Evolutionary conservation across 2,113 vertebrate genomes (phyloP).

Genomic region (Oreocharis arfaki): DNA sequence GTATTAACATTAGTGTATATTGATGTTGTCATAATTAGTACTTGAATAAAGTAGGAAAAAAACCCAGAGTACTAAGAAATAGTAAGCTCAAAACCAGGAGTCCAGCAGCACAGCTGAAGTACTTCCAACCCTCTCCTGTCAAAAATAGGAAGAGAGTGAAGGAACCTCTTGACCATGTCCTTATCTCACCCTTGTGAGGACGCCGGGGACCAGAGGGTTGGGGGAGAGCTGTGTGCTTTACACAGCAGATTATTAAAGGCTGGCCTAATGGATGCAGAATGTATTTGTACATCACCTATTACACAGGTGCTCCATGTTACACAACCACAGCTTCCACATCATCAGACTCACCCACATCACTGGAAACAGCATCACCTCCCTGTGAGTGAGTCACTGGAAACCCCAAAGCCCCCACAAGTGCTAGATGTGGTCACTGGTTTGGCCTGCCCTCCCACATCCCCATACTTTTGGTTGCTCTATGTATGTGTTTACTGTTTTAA

Average conservation of each 20-base stretch:
- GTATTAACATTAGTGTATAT: neutral
- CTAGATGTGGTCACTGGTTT: neutral
- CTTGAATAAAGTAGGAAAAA: neutral
- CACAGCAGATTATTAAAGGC: neutral
- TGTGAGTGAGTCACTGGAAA: fast-evolving
- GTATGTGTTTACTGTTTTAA: neutral
- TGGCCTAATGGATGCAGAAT: neutral
- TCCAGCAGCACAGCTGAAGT: neutral
- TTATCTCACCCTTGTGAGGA: neutral
- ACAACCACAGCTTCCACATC: neutral
- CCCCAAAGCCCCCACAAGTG: neutral
- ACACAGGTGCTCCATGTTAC: neutral
- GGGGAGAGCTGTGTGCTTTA: neutral
- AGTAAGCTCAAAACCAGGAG: neutral
- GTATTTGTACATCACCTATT: neutral
- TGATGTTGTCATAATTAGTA: neutral
- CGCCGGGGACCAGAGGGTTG: neutral
- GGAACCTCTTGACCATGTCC: neutral
- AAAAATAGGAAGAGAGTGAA: conserved; percentile 8
- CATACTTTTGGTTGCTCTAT: neutral
- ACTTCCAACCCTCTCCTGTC: neutral
- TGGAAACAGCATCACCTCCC: neutral
- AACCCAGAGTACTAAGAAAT: neutral
- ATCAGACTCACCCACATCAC: neutral
- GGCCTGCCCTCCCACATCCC: neutral